Conservation (phyloP, 2,797 vertebrate genomes). For the Gymnodraco acuticeps region DNA sequence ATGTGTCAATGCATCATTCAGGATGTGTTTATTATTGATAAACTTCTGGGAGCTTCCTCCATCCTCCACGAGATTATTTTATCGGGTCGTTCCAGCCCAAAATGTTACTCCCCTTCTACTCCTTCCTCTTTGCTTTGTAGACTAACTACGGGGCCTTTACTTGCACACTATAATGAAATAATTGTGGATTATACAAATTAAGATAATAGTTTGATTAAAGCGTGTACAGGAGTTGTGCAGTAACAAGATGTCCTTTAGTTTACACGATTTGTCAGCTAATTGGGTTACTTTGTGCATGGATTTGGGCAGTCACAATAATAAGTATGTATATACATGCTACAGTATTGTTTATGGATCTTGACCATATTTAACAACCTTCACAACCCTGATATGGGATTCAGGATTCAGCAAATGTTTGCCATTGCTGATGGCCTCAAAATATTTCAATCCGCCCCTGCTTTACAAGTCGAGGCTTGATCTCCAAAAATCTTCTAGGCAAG, state of each 20-base stretch:
- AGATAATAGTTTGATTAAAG: constrained; percentile 32
- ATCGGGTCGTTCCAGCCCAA: constrained; percentile 45
- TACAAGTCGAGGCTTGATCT: neutral
- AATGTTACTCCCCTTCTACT: constrained; percentile 21
- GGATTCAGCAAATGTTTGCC: too few relatives aligned
- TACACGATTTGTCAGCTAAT: constrained; percentile 17
- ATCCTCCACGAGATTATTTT: constrained; percentile 2
- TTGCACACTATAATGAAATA: constrained; percentile 32
- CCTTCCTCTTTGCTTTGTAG: constrained; percentile 5
- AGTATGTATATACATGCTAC: too few relatives aligned
- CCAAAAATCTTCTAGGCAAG: neutral
- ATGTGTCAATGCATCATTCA: neutral
- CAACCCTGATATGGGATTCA: too few relatives aligned
- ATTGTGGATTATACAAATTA: constrained; percentile 41
- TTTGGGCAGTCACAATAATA: too few relatives aligned
- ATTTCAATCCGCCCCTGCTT: neutral
- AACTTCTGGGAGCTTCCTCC: neutral
- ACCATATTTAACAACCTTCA: too few relatives aligned
- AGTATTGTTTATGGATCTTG: too few relatives aligned
- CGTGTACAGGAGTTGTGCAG: constrained; percentile 23
- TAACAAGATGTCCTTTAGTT: constrained; percentile 24
- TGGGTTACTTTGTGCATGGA: constrained; percentile 1
- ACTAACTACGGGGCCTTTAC: constrained; percentile 27
- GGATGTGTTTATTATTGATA: neutral
- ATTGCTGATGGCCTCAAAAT: neutral